These are phyloP conservation scores for Coturnix japonica DNA, from an alignment of 2,113 vertebrate genomes.

Conservation along the genomic window DNA sequence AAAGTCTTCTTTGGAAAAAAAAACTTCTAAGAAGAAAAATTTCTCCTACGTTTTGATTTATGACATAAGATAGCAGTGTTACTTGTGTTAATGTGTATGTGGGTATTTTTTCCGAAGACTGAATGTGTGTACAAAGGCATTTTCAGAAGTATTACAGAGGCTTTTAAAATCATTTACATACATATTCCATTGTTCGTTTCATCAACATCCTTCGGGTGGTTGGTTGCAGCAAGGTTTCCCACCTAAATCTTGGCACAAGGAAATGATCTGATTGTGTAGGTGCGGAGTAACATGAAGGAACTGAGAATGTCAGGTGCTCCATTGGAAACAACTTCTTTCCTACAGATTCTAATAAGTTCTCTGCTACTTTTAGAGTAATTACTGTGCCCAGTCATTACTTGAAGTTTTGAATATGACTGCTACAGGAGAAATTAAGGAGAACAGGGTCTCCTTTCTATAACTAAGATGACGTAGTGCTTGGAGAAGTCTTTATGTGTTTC, in stretches of 20 bases:
- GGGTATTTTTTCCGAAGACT: accelerated
- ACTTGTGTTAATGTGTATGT: neutral
- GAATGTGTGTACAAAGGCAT: neutral
- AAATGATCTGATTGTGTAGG: neutral
- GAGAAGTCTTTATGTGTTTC: neutral
- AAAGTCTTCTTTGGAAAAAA: neutral
- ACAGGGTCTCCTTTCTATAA: neutral
- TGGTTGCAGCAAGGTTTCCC: neutral
- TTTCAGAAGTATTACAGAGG: neutral
- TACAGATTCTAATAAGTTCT: neutral
- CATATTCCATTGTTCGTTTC: neutral
- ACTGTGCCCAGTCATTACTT: neutral
- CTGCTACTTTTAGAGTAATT: neutral
- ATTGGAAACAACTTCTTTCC: neutral
- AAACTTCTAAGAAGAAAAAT: neutral
- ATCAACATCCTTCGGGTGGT: neutral
- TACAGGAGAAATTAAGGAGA: neutral
- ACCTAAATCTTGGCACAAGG: neutral
- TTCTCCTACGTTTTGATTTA: neutral
- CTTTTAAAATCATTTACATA: accelerated
- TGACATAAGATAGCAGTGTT: neutral
- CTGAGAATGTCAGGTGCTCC: neutral
- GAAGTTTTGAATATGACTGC: neutral
- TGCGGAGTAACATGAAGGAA: neutral
- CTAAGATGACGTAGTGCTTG: neutral